A percentile compares a stretch with the other conserved stretches of the same genome.
Conservation (phyloP, 2,113 vertebrate species). For the Coturnix japonica region DNA sequence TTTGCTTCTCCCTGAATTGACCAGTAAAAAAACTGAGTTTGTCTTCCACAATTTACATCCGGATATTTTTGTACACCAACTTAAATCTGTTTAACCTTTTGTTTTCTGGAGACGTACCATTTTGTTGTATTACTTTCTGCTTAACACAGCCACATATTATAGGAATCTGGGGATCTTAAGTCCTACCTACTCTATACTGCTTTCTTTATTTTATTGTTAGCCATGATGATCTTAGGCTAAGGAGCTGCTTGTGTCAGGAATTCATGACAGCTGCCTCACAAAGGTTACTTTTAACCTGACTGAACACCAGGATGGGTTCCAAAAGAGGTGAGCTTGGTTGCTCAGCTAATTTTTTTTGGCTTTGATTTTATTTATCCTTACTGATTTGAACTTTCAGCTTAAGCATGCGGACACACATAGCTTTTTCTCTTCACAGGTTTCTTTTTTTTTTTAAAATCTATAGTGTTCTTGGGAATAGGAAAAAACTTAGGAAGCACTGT, state of each 20-base stretch:
- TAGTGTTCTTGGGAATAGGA: background rate
- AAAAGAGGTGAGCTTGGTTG: background rate
- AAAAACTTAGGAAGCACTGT: background rate
- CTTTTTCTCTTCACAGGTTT: background rate
- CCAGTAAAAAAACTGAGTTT: background rate
- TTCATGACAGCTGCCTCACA: background rate
- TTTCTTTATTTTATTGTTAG: background rate
- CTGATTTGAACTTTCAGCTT: background rate
- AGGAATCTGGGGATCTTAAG: background rate
- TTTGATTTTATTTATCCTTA: background rate
- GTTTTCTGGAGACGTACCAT: background rate
- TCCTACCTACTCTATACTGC: background rate
- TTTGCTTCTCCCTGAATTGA: background rate
- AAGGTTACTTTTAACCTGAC: background rate
- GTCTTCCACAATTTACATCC: background rate
- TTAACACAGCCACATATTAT: background rate
- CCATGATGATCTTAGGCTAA: background rate
- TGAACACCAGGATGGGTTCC: background rate
- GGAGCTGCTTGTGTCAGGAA: background rate
- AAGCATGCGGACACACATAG: background rate
- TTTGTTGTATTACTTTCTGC: background rate
- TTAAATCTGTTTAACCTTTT: background rate
- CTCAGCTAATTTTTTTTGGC: background rate
- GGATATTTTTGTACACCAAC: background rate
- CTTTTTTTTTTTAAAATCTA: background rate